Evolutionary conservation across 2,113 vertebrate species (phyloP).

Genomic region (Tenebrosternarchus preto): DNA sequence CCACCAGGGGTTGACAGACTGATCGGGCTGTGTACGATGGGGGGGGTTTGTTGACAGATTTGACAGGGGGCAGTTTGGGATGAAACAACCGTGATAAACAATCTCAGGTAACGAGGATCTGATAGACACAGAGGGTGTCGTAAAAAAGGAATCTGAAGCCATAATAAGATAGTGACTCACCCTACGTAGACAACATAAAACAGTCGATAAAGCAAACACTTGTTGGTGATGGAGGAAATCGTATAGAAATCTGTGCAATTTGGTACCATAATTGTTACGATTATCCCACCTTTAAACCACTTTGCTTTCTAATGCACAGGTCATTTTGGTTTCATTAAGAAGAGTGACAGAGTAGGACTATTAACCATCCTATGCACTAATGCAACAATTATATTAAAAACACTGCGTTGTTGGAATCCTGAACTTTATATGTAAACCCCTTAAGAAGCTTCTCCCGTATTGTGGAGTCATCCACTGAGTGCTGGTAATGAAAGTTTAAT

Average conservation of each 20-base stretch:
- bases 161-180: neutral
- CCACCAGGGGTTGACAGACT: neutral
- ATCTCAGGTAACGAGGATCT: slow-evolving; percentile 22
- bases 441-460: slow-evolving; percentile 7
- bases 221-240: neutral
- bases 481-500: slow-evolving; percentile 53
- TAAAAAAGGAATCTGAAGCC: neutral
- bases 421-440: neutral
- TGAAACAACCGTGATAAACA: slow-evolving; percentile 19
- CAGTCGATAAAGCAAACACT: neutral
- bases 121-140: neutral
- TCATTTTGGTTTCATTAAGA: neutral
- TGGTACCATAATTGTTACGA: neutral
- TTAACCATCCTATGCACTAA: slow-evolving; percentile 17
- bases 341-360: slow-evolving; percentile 26
- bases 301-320: neutral
- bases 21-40: no score
- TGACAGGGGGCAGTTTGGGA: neutral
- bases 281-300: neutral
- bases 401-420: neutral
- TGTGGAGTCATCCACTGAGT: slow-evolving; percentile 9
- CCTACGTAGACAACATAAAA: neutral
- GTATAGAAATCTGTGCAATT: neutral
- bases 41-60: neutral
- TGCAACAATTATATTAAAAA: slow-evolving; percentile 33